Base-by-base conservation (phyloP, 2,113 vertebrate species). In the Rhea americana region DNA sequence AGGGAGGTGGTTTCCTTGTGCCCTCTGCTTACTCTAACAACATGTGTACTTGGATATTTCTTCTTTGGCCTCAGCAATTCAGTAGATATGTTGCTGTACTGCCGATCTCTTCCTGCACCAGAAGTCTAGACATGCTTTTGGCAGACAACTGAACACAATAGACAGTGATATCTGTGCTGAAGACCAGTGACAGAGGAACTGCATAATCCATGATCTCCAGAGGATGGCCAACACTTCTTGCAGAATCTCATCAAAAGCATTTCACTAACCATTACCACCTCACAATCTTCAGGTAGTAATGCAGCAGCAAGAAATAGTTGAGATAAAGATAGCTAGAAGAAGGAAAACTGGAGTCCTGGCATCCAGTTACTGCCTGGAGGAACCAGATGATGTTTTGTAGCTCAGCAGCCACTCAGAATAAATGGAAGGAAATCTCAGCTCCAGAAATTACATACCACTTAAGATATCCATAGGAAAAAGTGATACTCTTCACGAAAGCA, bases 181-280 rank as follows among this genome's bases (percentile, higher is more conserved):
- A 85, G 53, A 21, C 71, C 45, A 56, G 81, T 59, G 32, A 68
- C 13, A 4, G 21, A 45, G 45, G 65, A 91, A 51, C 19, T 7
- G 4, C n/a, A 17, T 43, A 84, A 84, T 28, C 63, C 63, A 17
- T 32, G 13, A 20, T 14, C 67, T 89, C 59, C 48, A 32, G 56
- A 87, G 43, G 41, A 90, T 5, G 35, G 84, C 16, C 24, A 37
- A 14, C 7, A 74, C 43, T 86, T 50, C 94, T 87, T n/a, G 45
- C 66, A 82, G 77, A 65, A 70, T 28, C 56, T 65, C 79, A 87
- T 47, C 87, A 74, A 82, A 87, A 28, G 26, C 77, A 70, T 21
- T 19, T 56, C 24, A 13, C 18, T 79, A 35, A 95, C 63, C 53
- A 10, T 1, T 19, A 8, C 48, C 72, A 13, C 6, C 9, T 35